These are phyloP conservation scores for Lithophane socia DNA, from an alignment of 2,888 invertebrate species.

Conservation along the genomic window DNA sequence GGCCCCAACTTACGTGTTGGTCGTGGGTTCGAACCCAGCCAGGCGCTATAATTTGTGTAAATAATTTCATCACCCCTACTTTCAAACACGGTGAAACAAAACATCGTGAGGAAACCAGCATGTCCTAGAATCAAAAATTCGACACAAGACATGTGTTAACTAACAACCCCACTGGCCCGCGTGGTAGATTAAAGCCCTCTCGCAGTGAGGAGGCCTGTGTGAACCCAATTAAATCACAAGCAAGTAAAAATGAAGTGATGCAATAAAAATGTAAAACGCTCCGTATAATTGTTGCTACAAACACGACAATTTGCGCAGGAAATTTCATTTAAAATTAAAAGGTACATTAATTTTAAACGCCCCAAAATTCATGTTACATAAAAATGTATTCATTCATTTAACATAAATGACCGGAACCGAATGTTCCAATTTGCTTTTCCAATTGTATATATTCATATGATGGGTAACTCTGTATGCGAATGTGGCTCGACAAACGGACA, in stretches of 20 bases:
- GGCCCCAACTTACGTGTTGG: too few relatives aligned
- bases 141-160: too few relatives aligned
- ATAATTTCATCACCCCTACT: too few relatives aligned
- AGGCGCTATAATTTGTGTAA: too few relatives aligned
- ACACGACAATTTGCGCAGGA: constrained; percentile 21
- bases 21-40: too few relatives aligned
- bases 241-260: constrained; percentile 21
- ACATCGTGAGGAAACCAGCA: too few relatives aligned
- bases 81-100: too few relatives aligned
- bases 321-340: constrained; percentile 48
- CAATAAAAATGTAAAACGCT: constrained; percentile 35
- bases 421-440: constrained; percentile 52
- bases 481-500: constrained; percentile 50
- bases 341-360: constrained; percentile 44
- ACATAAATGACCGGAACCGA: constrained; percentile 53
- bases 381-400: constrained; percentile 53
- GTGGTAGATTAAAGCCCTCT: too few relatives aligned
- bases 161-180: too few relatives aligned
- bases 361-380: constrained; percentile 39
- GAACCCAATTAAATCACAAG: constrained; percentile 17
- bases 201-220: too few relatives aligned
- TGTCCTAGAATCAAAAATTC: too few relatives aligned
- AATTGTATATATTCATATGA: constrained; percentile 37
- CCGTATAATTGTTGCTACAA: constrained; percentile 7
- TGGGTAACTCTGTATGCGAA: constrained; percentile 13